Evolutionary conservation across 2,113 vertebrate genomes (phyloP).

Genomic region (Merops nubicus): DNA sequence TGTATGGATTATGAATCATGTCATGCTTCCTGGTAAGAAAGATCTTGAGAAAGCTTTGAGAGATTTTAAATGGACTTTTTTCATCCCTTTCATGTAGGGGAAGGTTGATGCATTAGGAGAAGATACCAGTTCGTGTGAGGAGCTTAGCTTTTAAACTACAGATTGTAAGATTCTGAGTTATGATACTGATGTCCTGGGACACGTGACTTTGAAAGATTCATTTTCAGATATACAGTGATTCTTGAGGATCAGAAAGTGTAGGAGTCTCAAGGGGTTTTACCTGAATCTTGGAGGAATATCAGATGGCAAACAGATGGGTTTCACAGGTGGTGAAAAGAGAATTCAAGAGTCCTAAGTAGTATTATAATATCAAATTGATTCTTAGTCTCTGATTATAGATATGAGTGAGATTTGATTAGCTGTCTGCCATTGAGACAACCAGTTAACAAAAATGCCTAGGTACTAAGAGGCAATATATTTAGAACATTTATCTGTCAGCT

Average conservation of each 20-base stretch:
- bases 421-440: not conserved
- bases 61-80: not conserved
- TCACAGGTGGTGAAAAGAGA: not conserved
- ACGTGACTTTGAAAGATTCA: rapidly evolving
- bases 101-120: not conserved
- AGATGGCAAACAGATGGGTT: not conserved
- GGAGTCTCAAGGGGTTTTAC: not conserved
- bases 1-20: not conserved
- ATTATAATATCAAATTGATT: not conserved
- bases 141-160: not conserved
- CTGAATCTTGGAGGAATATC: not conserved
- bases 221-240: not conserved
- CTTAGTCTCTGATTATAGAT: not conserved
- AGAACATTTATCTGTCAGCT: not conserved
- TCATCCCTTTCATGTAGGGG: not conserved
- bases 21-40: not conserved
- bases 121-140: not conserved
- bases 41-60: not conserved
- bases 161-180: not conserved
- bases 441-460: not conserved
- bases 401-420: not conserved
- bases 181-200: not conserved
- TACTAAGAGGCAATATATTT: not conserved
- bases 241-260: not conserved
- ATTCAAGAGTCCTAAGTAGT: not conserved